phyloP scores from a whole-genome alignment of 1,140 invertebrate genomes.

The Aphis craccivora region DNA sequence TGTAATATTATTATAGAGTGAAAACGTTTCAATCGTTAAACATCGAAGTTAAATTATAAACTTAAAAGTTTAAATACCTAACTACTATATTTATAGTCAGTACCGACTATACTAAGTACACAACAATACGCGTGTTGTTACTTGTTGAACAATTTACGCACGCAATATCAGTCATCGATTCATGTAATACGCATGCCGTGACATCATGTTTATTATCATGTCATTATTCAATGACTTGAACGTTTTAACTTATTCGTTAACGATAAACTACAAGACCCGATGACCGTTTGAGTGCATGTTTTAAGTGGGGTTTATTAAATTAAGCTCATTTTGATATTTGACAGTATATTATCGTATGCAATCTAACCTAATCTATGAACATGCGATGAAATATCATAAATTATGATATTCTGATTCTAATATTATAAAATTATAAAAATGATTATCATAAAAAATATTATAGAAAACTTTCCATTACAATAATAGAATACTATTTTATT shows the following conservation, averaged over 20 bases:
- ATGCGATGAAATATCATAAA: background rate
- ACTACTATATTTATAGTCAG: background rate
- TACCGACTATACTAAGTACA: background rate
- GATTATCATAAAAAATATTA: background rate
- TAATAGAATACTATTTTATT: background rate
- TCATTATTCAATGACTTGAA: background rate
- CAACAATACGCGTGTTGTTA: background rate
- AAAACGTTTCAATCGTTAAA: background rate
- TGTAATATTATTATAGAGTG: too few relatives aligned
- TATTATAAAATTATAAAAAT: background rate
- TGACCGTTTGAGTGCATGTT: background rate
- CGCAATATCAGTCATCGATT: slow-evolving; percentile 27
- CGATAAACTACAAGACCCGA: background rate
- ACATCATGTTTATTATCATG: background rate
- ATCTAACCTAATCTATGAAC: too few relatives aligned
- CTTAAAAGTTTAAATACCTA: background rate
- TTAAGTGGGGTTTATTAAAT: background rate
- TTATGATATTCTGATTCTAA: too few relatives aligned
- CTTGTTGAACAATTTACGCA: background rate
- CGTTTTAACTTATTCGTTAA: background rate
- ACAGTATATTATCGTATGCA: background rate
- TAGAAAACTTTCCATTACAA: background rate
- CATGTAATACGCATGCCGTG: background rate
- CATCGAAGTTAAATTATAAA: background rate
- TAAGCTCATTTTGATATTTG: background rate